Base-by-base conservation (phyloP, 2,113 vertebrate genomes). In the Typhlomys cinereus region DNA sequence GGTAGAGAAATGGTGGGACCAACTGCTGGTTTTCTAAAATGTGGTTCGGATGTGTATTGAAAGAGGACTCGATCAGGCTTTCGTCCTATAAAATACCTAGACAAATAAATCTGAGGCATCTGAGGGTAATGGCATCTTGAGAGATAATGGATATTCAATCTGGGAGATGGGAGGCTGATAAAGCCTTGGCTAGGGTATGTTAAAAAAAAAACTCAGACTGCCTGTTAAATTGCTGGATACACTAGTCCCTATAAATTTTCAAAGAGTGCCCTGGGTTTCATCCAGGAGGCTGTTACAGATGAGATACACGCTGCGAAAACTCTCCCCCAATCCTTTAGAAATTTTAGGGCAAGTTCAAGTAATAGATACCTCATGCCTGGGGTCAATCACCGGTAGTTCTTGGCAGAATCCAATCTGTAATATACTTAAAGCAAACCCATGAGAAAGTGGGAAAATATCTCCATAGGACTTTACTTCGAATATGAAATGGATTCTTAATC, bases 121-220 rank as follows among this genome's bases (percentile, higher is more conserved):
- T 86, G 86, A 94, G 73, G 92, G 86, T 88, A 96, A 96, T 89
- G 91, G 95, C 93, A 96, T 96, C 92, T 91, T 88, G 71, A 93
- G 61, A 96, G 95, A 96, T 95, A 96, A 96, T 97, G 96, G 96
- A 97, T 96, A 96, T 97, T 96, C 97, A 97, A 93, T 96, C 95
- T 96, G 95, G 92, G 93, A 96, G 89, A 95, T 96, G 91, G 44
- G 85, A 92, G 88, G 81, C 78, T 96, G 95, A 96, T 96, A 96
- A 96, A 97, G 91, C 85, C 93, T 92, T 93, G 95, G 95, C 89
- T 21, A 83, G 78, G 64, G 64, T 79, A 88, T 64, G 75, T 90
- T 86, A 85, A 87, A 92, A 88, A 67, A 54, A 69, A 91, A 78
- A 48, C 27, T 88, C 91, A 91, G 95, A 86, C 91, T 88, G 87